Base-by-base conservation (phyloP, 2,888 invertebrate species). In the Perizoma affinitatum region DNA sequence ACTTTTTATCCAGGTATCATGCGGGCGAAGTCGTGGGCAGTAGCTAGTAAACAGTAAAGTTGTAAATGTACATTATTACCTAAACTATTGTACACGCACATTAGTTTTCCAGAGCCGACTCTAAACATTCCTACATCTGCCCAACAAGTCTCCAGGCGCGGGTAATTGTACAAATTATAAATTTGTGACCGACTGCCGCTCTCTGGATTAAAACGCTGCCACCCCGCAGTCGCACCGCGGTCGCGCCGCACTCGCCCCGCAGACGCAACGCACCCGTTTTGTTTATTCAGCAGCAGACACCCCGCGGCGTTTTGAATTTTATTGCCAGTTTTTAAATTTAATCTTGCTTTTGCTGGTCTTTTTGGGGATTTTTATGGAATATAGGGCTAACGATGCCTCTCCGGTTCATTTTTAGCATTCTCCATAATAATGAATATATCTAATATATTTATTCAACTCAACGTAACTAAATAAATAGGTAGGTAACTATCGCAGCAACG, bases 131-230 rank as follows among this genome's bases (percentile, higher is more conserved):
- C 38, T 41, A 61, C 6, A 41, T 44, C 61, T 38, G 0, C 8
- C 51, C 48, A 43, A 65, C 52, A 83, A 84, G 86, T 87, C 86
- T 87, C 85, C 78, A 79, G 75, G 78, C 79, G 80, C 79, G 74
- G 80, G 88, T 89, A 90, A 89, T 90, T 89, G 87, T 87, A 84
- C 88, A 87, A 91, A 90, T 90, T 89, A 90, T 88, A 90, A 88
- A 89, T 87, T 88, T 88, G 90, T 88, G 88, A 88, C 84, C 86
- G 85, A 86, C 74, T 83, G 79, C 78, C 76, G 80, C 75, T 79
- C 71, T 72, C 57, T 74, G 83, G 81, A 83, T 85, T 85, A 83
- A 81, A 80, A 74, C 80, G 82, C 75, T 69, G 73, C 66, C 65
- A 73, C 67, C 68, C 69, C 71, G 73, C 66, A 68, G 61, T 50